A percentile compares a stretch with the other conserved stretches of the same genome.
phyloP scores from a whole-genome alignment of 2,797 vertebrate species.

The Poeciliopsis gracilis region DNA sequence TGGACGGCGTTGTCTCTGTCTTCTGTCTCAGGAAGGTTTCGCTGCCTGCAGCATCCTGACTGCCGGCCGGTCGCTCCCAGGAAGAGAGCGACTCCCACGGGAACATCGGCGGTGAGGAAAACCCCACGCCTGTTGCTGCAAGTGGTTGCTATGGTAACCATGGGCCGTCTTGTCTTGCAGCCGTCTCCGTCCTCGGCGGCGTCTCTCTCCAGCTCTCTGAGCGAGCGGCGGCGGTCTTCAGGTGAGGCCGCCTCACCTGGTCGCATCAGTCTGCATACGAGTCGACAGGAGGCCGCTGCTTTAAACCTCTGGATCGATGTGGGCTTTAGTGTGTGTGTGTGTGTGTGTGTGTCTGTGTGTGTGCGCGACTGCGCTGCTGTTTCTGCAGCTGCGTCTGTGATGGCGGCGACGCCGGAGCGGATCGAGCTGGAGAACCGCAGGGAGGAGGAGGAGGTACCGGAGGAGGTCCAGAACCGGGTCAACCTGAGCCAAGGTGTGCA shows the following conservation, averaged over 20 bases:
- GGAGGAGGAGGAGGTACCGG: slow-evolving; percentile 79
- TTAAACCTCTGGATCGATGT: slow-evolving; percentile 51
- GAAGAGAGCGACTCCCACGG: slow-evolving; percentile 76
- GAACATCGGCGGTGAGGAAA: slow-evolving; percentile 47
- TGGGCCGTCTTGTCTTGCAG: slow-evolving; percentile 39
- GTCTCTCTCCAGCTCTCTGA: slow-evolving; percentile 64
- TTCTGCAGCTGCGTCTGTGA: slow-evolving; percentile 82
- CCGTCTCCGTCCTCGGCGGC: slow-evolving; percentile 71
- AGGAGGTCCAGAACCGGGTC: slow-evolving; percentile 89
- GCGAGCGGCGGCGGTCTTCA: slow-evolving; percentile 78
- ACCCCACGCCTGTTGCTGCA: background rate
- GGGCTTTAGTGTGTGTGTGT: slow-evolving; percentile 73
- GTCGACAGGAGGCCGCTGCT: slow-evolving; percentile 30
- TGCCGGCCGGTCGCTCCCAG: slow-evolving; percentile 81
- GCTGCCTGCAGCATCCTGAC: slow-evolving; percentile 90
- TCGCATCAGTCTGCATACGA: background rate
- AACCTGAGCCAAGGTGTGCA: slow-evolving; percentile 82
- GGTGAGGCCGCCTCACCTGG: slow-evolving; percentile 74
- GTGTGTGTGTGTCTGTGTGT: slow-evolving; percentile 70
- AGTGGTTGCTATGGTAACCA: background rate
- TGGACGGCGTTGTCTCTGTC: background rate
- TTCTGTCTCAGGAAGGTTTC: slow-evolving; percentile 87
- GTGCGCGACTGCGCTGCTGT: slow-evolving; percentile 63
- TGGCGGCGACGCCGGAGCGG: slow-evolving; percentile 85
- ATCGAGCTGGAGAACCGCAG: slow-evolving; percentile 91